Evolutionary conservation across 1,140 invertebrate genomes (phyloP).

Genomic region (Drosophila pallidifrons): DNA sequence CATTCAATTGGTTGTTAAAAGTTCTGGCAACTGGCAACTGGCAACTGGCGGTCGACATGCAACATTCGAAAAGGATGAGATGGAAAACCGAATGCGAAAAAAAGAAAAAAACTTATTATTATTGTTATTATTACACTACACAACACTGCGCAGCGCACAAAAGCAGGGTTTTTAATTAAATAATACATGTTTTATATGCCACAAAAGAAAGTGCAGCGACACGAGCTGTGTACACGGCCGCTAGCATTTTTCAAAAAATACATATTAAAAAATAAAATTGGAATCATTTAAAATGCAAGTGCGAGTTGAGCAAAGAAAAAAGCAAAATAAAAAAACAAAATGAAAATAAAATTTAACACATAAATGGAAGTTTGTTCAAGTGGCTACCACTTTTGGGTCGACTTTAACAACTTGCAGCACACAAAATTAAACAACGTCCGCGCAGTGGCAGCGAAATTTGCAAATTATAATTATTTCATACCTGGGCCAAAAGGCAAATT

Average conservation of each 20-base stretch:
- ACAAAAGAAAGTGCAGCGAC: constrained; percentile 38
- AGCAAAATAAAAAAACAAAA: neutral
- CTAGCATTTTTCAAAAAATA: constrained; percentile 8
- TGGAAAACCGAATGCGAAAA: neutral
- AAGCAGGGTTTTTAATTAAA: constrained; percentile 61
- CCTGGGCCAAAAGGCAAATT: constrained; percentile 65
- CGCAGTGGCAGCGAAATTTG: constrained; percentile 46
- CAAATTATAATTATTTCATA: constrained; percentile 73
- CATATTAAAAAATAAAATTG: neutral
- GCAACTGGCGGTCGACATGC: constrained; percentile 14
- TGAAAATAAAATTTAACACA: constrained; percentile 39
- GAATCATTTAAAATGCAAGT: constrained; percentile 4
- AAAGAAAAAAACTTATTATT: constrained; percentile 39
- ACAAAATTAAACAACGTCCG: constrained; percentile 66
- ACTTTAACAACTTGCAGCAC: constrained; percentile 61
- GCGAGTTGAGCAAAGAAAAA: constrained; percentile 12
- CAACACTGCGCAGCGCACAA: constrained; percentile 31
- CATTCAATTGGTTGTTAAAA: constrained; percentile 60
- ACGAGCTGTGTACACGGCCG: neutral
- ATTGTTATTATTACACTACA: constrained; percentile 65
- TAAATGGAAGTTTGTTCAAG: constrained; percentile 48
- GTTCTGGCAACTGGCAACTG: constrained; percentile 25
- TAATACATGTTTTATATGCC: constrained; percentile 59
- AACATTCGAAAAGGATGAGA: neutral
- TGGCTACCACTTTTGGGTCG: constrained; percentile 39